Percentiles rank a stretch among this genome's conserved stretches.
Evolutionary conservation across 2,888 invertebrate species (phyloP).

Genomic region (Aleiodes testaceus): DNA sequence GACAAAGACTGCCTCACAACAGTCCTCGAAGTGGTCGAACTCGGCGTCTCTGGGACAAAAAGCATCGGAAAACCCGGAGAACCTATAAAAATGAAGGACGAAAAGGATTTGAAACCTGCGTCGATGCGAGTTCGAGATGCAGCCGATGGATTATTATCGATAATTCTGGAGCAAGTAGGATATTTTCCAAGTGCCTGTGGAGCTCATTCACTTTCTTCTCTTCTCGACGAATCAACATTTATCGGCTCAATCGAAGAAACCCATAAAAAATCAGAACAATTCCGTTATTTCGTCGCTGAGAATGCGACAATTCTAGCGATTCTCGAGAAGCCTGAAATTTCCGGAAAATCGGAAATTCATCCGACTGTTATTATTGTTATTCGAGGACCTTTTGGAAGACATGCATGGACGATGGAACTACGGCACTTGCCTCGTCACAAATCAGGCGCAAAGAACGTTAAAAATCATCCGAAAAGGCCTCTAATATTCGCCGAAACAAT

Average conservation of each 20-base stretch:
- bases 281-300: constrained; percentile 93
- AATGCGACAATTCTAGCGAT: constrained; percentile 91
- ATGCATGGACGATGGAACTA: constrained; percentile 94
- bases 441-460: constrained; percentile 79
- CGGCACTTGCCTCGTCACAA: constrained; percentile 91
- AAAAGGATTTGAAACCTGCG: constrained; percentile 96
- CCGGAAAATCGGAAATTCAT: constrained; percentile 84
- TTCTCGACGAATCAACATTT: constrained; percentile 90
- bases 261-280: constrained; percentile 77
- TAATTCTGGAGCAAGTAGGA: constrained; percentile 93
- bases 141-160: constrained; percentile 93
- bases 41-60: constrained; percentile 97
- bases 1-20: constrained; percentile 95
- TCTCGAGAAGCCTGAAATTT: constrained; percentile 89
- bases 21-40: constrained; percentile 96
- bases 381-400: constrained; percentile 94
- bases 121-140: constrained; percentile 98
- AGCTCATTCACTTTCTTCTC: constrained; percentile 87
- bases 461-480: constrained; percentile 81
- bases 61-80: constrained; percentile 91
- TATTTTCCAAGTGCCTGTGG: constrained; percentile 90
- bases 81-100: constrained; percentile 92
- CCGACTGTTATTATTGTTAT: constrained; percentile 93
- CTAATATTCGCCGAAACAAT: constrained; percentile 83
- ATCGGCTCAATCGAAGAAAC: constrained; percentile 77